Conservation (phyloP, 35 echinoderm and acorn worm genomes). For the Ptychodera flava region DNA sequence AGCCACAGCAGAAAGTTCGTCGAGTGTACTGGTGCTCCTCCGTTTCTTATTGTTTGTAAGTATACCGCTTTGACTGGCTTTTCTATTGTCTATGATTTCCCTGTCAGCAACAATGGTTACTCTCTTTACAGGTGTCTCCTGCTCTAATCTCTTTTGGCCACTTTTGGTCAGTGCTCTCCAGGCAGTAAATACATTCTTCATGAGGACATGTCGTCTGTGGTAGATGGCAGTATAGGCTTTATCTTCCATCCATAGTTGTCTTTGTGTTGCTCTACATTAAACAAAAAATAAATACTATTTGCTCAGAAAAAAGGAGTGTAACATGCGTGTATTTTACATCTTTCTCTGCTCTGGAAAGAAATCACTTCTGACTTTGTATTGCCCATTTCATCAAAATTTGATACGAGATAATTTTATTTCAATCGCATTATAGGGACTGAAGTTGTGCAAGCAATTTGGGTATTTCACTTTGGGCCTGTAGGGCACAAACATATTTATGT, state of each 20-base stretch:
- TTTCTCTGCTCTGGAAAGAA: no score
- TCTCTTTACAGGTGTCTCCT: slow-evolving; percentile 30
- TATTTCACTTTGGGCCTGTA: no score
- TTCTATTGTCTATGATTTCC: neutral
- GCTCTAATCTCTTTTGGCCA: slow-evolving; percentile 36
- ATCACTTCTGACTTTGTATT: no score
- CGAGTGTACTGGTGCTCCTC: neutral
- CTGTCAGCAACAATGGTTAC: neutral
- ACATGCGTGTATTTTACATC: slow-evolving; percentile 28
- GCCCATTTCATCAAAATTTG: no score
- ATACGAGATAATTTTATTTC: no score
- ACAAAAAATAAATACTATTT: neutral
- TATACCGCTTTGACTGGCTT: neutral
- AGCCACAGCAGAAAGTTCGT: neutral
- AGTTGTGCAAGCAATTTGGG: no score
- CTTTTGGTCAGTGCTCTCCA: slow-evolving; percentile 68
- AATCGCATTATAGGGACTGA: no score
- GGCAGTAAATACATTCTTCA: slow-evolving; percentile 61
- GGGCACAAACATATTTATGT: no score
- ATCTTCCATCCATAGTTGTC: slow-evolving; percentile 38
- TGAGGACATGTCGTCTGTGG: slow-evolving; percentile 65
- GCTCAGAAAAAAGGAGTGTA: no score
- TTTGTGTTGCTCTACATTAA: neutral
- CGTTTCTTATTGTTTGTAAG: neutral
- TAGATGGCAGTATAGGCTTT: slow-evolving; percentile 85